These are phyloP conservation scores for Oreocharis arfaki DNA, from an alignment of 2,113 vertebrate species.

Conservation along the genomic window DNA sequence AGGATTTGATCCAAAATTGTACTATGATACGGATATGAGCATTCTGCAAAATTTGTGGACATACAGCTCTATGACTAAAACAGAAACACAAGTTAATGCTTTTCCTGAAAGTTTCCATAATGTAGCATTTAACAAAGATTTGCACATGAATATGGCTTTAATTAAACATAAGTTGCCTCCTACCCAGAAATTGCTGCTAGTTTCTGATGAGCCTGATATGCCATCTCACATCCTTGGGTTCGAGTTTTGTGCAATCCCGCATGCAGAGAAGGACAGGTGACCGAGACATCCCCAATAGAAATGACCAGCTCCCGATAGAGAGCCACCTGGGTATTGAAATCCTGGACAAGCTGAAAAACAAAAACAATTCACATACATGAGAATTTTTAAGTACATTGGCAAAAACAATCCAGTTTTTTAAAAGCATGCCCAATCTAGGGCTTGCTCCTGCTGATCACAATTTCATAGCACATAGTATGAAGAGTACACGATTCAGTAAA, in stretches of 20 bases:
- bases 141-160: neutral
- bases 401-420: neutral
- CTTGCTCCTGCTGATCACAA: neutral
- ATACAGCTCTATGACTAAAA: neutral
- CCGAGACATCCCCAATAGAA: constrained; percentile 91
- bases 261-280: constrained; percentile 85
- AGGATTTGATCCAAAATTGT: neutral
- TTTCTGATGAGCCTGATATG: constrained; percentile 89
- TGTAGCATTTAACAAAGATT: neutral
- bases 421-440: neutral
- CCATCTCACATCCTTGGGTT: constrained; percentile 93
- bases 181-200: constrained; percentile 95
- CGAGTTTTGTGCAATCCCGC: constrained; percentile 90
- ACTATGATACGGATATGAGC: neutral
- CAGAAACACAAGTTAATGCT: neutral
- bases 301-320: constrained; percentile 95
- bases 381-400: neutral
- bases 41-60: neutral
- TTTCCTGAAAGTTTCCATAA: neutral
- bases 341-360: constrained; percentile 91
- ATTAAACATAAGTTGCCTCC: constrained; percentile 53
- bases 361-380: constrained; percentile 26
- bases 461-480: neutral
- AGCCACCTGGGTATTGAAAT: constrained; percentile 97
- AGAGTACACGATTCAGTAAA: neutral